phyloP scores from a whole-genome alignment of 2,888 invertebrate species.

The Linnaemya tessellans region DNA sequence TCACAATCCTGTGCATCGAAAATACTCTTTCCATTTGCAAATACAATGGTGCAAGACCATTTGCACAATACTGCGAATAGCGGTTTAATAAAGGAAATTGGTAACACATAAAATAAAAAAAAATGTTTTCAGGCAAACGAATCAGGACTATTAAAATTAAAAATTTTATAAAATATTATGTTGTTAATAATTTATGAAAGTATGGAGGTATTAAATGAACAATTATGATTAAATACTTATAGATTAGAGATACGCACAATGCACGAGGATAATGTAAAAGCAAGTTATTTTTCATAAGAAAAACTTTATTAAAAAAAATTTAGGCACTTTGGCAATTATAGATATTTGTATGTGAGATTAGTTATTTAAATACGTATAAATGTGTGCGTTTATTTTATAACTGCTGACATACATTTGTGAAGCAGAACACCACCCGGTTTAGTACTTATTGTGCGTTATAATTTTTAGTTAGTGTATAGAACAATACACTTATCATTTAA shows the following conservation, averaged over 20 bases:
- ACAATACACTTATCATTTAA: conserved; percentile 47
- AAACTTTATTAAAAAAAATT: conserved; percentile 1
- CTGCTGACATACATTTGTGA: background rate
- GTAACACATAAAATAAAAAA: background rate
- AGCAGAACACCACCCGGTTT: conserved; percentile 29
- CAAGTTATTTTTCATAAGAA: conserved; percentile 31
- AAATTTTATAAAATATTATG: conserved; percentile 1
- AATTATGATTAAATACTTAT: conserved; percentile 43
- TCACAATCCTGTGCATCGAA: no score
- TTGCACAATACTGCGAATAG: no score
- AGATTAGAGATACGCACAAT: conserved; percentile 44
- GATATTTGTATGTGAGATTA: conserved; percentile 6
- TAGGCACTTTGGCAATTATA: conserved; percentile 69
- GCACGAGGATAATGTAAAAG: conserved; percentile 49
- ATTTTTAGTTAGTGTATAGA: conserved; percentile 15
- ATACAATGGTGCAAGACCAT: no score
- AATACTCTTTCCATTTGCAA: no score
- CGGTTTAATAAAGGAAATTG: conserved; percentile 19
- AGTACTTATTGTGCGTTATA: conserved; percentile 56
- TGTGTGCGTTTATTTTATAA: background rate
- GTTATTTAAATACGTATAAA: conserved; percentile 23
- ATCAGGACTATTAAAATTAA: no score
- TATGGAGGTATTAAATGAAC: conserved; percentile 4
- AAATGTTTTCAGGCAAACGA: background rate
- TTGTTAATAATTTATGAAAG: conserved; percentile 31